These are phyloP conservation scores for Darevskia nairensis DNA, from an alignment of 2,797 vertebrate genomes.

Conservation along the genomic window DNA sequence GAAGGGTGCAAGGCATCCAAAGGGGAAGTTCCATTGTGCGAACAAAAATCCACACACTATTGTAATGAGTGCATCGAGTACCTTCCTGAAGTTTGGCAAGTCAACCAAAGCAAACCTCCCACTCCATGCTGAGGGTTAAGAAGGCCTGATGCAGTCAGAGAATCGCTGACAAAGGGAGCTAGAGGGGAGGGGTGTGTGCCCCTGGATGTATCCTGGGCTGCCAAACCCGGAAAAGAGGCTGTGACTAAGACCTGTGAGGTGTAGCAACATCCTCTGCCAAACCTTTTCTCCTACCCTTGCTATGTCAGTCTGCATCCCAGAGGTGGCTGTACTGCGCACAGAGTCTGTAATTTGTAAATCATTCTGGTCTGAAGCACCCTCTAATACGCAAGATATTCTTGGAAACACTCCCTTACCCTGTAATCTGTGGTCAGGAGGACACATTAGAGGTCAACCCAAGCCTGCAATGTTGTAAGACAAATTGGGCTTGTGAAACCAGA, in stretches of 20 bases:
- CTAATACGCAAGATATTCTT: background rate
- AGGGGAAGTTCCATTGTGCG: too few species aligned
- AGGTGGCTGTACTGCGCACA: background rate
- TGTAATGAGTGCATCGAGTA: too few species aligned
- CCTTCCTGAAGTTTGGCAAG: background rate
- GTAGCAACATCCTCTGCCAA: background rate
- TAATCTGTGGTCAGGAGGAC: slow-evolving; percentile 11
- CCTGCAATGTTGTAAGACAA: background rate
- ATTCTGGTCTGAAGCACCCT: background rate
- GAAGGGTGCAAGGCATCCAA: too few species aligned
- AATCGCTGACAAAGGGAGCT: background rate
- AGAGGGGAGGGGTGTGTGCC: background rate
- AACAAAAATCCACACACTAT: too few species aligned
- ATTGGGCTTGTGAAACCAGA: slow-evolving; percentile 6
- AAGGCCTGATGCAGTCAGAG: background rate
- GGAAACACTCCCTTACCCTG: background rate
- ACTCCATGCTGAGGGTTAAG: background rate
- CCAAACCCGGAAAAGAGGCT: background rate
- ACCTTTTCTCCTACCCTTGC: background rate
- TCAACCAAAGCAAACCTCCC: background rate
- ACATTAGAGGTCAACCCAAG: background rate
- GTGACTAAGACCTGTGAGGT: background rate
- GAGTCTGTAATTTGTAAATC: background rate
- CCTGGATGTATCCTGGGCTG: background rate
- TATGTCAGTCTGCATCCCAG: background rate